Evolutionary conservation across 92 coral and sea anemone species (phyloP).

Genomic region (Pocillopora meandrina): DNA sequence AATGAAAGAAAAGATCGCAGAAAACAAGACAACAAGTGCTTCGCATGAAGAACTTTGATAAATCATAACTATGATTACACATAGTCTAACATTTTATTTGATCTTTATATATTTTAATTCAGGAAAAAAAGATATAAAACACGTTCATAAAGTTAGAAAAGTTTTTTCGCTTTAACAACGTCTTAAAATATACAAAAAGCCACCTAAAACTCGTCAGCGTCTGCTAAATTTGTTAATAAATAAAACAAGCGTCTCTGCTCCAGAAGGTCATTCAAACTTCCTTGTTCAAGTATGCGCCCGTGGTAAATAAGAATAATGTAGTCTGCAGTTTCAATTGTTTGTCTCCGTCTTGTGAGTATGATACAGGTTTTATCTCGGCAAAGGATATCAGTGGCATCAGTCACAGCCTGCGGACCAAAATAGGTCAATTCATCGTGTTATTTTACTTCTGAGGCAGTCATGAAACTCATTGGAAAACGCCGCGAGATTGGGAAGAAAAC

Average conservation of each 20-base stretch:
- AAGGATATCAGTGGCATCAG: slow-evolving; percentile 57
- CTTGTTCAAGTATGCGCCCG: slow-evolving; percentile 89
- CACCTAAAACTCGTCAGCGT: slow-evolving; percentile 20
- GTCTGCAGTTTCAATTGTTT: slow-evolving; percentile 83
- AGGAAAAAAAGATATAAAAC: background rate
- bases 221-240: slow-evolving; percentile 52
- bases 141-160: background rate
- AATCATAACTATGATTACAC: no score
- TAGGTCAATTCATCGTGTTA: background rate
- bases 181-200: background rate
- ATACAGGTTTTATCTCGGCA: slow-evolving; percentile 74
- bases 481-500: no score
- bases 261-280: slow-evolving; percentile 69
- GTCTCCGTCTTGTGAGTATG: slow-evolving; percentile 73
- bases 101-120: no score
- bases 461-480: no score
- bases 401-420: slow-evolving; percentile 61
- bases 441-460: background rate
- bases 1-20: background rate
- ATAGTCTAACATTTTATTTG: no score
- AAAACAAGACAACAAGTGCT: background rate
- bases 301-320: slow-evolving; percentile 75
- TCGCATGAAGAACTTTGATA: slow-evolving; percentile 30
- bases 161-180: background rate
- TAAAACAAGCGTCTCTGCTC: slow-evolving; percentile 54